Percentiles rank a stretch among this genome's conserved stretches.
Evolutionary conservation across 2,113 vertebrate species (phyloP).

Genomic region (Cyanoderma ruficeps): DNA sequence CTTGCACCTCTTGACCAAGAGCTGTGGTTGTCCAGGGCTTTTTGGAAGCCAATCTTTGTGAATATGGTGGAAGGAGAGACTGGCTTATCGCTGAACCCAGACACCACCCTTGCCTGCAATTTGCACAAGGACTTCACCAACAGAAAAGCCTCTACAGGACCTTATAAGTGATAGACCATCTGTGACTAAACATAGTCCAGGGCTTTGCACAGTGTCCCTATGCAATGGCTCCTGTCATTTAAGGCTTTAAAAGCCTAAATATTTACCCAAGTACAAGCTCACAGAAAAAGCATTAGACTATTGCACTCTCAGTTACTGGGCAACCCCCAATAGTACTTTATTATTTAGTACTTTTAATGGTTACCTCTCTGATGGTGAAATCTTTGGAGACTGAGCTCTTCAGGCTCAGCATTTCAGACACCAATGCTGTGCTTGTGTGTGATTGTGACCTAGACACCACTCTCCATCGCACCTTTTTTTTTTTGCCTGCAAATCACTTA

Average conservation of each 20-base stretch:
- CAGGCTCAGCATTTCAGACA: neutral
- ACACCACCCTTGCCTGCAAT: neutral
- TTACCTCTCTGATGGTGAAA: neutral
- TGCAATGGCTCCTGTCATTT: slow-evolving; percentile 18
- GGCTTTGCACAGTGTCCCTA: neutral
- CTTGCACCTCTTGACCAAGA: fast-evolving
- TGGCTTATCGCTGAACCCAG: fast-evolving
- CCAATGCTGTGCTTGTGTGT: neutral
- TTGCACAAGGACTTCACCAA: fast-evolving
- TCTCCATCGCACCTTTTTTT: neutral
- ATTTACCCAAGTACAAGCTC: slow-evolving; percentile 51
- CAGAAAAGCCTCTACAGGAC: neutral
- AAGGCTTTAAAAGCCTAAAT: slow-evolving; percentile 63
- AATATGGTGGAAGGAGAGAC: neutral
- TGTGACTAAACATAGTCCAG: slow-evolving; percentile 34
- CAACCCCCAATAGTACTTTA: slow-evolving; percentile 35
- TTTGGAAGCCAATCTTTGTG: neutral
- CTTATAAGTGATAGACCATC: neutral
- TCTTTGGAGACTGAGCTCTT: neutral
- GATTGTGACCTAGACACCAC: neutral
- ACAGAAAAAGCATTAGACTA: slow-evolving; percentile 28
- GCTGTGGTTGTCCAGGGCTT: neutral
- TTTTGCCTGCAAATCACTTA: neutral
- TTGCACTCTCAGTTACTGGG: slow-evolving; percentile 42
- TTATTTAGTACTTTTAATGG: slow-evolving; percentile 62